phyloP scores from a whole-genome alignment of 2,888 invertebrate genomes.

The Plusia festucae region DNA sequence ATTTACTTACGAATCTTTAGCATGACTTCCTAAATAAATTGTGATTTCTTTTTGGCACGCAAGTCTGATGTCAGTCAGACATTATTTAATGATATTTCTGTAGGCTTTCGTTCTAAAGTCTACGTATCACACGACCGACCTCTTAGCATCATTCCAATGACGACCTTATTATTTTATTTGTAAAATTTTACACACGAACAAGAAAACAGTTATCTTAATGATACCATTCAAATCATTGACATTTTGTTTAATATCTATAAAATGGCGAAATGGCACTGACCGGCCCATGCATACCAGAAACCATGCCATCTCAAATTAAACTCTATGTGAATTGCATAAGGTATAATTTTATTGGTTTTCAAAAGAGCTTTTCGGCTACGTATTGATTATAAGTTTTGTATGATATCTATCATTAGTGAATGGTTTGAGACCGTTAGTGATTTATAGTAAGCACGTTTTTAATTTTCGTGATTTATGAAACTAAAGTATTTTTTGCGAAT shows the following conservation, averaged over 20 bases:
- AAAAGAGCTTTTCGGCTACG: slow-evolving; percentile 21
- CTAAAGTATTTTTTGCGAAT: slow-evolving; percentile 8
- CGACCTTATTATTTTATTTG: slow-evolving; percentile 44
- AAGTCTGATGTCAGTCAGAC: slow-evolving; percentile 18
- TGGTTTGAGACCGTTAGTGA: slow-evolving; percentile 40
- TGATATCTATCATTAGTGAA: slow-evolving; percentile 46
- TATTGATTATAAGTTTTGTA: slow-evolving; percentile 34
- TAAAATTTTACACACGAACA: slow-evolving; percentile 46
- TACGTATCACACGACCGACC: background rate
- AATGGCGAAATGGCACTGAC: slow-evolving; percentile 35
- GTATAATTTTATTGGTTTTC: slow-evolving; percentile 8
- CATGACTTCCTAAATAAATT: background rate
- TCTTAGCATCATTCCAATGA: slow-evolving; percentile 31
- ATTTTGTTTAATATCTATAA: slow-evolving; percentile 50
- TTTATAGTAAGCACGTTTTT: slow-evolving; percentile 33
- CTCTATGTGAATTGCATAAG: background rate
- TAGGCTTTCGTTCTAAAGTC: background rate
- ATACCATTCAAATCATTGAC: slow-evolving; percentile 57
- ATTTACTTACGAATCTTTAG: too few species aligned
- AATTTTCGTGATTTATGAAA: slow-evolving; percentile 39
- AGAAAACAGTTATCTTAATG: slow-evolving; percentile 55
- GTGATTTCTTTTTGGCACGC: slow-evolving; percentile 27
- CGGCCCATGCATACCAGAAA: slow-evolving; percentile 11
- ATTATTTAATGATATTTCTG: slow-evolving; percentile 23
- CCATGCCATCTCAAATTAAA: slow-evolving; percentile 7